Base-by-base conservation (phyloP, 2,797 vertebrate species). In the Muscicapa striata region DNA sequence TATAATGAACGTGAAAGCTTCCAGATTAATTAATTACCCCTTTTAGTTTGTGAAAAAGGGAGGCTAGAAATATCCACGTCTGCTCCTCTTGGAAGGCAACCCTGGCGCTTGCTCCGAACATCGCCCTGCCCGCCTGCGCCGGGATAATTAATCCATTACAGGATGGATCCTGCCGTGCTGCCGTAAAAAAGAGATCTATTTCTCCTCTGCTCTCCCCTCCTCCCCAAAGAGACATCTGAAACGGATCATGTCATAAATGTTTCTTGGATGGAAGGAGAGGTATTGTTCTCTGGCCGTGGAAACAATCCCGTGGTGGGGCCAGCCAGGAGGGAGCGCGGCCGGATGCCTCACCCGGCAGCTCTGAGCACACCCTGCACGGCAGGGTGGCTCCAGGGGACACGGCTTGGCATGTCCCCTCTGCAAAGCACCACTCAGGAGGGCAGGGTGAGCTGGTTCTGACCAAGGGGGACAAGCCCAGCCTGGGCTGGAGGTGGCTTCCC, bases 101-200 rank as follows among this genome's bases (percentile, higher is more conserved):
- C 85, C 69, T 87, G 86, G 95, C 51, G 11, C 72, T 84, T 49
- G 66, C 93, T 96, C 93, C 7, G 5, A 90, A 36, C 27, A 4
- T 13, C 61, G 64, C 74, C 68, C 87, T 21, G 67, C 78, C 80
- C 10, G 55, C 87, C 83, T 32, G 89, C 43, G 38, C 5, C 0
- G 84, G 72, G 94, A 95, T 97, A 97, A 98, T 97, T 97, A 97
- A 96, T 96, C 93, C 95, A 96, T 91, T 74, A 94, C 94, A 83
- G 94, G 95, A 89, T n/a, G 49, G 92, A 96, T 95, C 83, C 83
- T 38, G 86, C 87, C n/a, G 24, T 11, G 30, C 84, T 1, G n/a
- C 89, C 1, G 4, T 77, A 70, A 93, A 96, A 80, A n/a, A 64
- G 73, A 93, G 92, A 94, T 93, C 90, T 67, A 70, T 93, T 97